phyloP scores from a whole-genome alignment of 2,113 vertebrate genomes.

The Ranitomeya variabilis region DNA sequence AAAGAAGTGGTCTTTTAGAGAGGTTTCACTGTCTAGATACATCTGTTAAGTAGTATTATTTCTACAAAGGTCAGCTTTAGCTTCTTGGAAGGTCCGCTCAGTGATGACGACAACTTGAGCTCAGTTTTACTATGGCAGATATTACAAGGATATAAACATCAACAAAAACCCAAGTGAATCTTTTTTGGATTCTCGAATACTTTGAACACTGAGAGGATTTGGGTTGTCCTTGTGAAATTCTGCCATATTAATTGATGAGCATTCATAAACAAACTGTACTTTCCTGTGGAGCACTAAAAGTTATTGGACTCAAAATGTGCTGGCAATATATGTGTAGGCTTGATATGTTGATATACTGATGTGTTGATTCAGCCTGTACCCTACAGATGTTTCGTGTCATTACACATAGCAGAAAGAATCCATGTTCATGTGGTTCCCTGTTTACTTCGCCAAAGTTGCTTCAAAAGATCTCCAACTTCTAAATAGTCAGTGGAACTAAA shows the following conservation, averaged over 20 bases:
- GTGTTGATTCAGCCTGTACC: background rate
- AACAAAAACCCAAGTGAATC: background rate
- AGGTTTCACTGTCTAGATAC: background rate
- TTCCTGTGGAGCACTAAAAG: background rate
- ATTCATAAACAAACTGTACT: background rate
- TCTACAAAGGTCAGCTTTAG: background rate
- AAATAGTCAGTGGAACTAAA: slow-evolving; percentile 4
- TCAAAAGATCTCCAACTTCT: background rate
- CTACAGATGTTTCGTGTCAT: slow-evolving; percentile 22
- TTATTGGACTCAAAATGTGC: background rate
- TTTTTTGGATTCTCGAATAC: too few species aligned
- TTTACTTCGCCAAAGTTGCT: slow-evolving; percentile 7
- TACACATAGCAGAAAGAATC: slow-evolving; percentile 1
- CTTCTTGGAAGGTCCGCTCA: background rate
- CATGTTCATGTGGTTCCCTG: slow-evolving; percentile 19
- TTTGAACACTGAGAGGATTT: background rate
- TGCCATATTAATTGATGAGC: background rate
- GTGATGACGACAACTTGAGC: background rate
- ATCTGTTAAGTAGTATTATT: background rate
- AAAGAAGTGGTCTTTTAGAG: background rate
- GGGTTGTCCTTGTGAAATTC: background rate
- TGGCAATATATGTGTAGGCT: background rate
- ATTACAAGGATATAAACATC: background rate
- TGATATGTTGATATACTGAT: slow-evolving; percentile 10
- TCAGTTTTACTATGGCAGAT: background rate